These are phyloP conservation scores for Phoxinus dragarum DNA, from an alignment of 2,797 vertebrate species.

Conservation along the genomic window DNA sequence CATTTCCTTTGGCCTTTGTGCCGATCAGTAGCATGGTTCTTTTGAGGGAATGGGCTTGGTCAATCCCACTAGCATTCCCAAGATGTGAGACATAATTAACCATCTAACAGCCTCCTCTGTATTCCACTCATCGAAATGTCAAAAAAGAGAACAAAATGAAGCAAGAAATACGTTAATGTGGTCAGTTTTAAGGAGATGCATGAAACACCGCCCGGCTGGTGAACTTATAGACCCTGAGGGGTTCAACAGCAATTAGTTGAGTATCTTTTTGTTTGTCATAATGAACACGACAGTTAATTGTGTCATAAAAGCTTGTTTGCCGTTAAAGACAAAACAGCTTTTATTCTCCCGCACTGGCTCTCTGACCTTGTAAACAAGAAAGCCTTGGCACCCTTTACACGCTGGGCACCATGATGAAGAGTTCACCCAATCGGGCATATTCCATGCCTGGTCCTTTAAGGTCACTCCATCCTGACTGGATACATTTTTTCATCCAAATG, in stretches of 20 bases:
- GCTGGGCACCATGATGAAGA: constrained; percentile 25
- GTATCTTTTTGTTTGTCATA: constrained; percentile 66
- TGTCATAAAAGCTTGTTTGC: constrained; percentile 66
- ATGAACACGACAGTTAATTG: constrained; percentile 69
- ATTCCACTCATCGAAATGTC: neutral
- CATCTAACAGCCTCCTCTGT: constrained; percentile 11
- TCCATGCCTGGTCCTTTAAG: constrained; percentile 44
- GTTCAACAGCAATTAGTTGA: constrained; percentile 61
- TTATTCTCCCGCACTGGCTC: constrained; percentile 57
- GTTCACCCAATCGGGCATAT: constrained; percentile 21
- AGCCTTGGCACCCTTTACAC: constrained; percentile 57
- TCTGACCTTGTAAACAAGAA: constrained; percentile 68
- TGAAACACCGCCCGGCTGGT: neutral
- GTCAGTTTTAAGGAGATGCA: neutral
- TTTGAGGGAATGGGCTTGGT: constrained; percentile 72
- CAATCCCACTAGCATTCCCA: constrained; percentile 17
- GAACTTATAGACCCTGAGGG: neutral
- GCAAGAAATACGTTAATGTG: neutral
- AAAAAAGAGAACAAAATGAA: constrained; percentile 2
- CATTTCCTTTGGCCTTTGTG: constrained; percentile 61
- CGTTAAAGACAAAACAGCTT: constrained; percentile 64
- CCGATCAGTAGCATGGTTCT: constrained; percentile 68
- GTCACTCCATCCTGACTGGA: constrained; percentile 13
- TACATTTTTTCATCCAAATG: constrained; percentile 11
- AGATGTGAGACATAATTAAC: constrained; percentile 27